A percentile compares a stretch with the other conserved stretches of the same genome.
Conservation (phyloP, 2,888 invertebrate genomes). For the Lasioglossum zephyrum region DNA sequence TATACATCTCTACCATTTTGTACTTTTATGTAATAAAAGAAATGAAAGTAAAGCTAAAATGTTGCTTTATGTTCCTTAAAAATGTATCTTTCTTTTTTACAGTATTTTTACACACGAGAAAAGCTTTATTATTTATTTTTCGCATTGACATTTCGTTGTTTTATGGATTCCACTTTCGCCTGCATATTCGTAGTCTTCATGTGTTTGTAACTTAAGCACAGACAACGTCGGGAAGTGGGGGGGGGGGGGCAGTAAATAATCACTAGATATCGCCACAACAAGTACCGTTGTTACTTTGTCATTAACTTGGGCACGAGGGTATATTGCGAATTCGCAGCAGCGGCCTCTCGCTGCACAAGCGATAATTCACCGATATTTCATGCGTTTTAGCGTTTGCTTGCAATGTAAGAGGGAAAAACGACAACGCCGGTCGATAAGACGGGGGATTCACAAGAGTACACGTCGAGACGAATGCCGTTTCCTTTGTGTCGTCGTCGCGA, state of each 20-base stretch:
- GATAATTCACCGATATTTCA: slow-evolving; percentile 9
- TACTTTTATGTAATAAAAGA: too few species aligned
- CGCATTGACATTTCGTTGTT: background rate
- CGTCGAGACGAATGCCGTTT: slow-evolving; percentile 23
- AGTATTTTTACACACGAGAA: too few species aligned
- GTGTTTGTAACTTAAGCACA: background rate
- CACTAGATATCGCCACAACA: background rate
- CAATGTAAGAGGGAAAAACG: background rate
- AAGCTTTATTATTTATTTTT: too few species aligned
- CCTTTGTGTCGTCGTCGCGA: slow-evolving; percentile 24
- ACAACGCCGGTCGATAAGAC: slow-evolving; percentile 18
- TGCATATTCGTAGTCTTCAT: background rate
- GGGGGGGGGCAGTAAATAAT: background rate
- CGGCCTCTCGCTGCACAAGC: background rate
- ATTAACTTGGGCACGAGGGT: background rate
- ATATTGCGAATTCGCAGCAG: background rate
- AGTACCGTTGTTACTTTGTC: background rate
- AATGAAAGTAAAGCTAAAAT: too few species aligned
- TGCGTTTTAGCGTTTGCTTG: background rate
- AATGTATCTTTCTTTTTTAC: too few species aligned
- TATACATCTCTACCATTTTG: too few species aligned
- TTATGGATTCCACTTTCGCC: background rate
- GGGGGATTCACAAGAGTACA: slow-evolving; percentile 25
- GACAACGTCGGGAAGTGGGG: background rate
- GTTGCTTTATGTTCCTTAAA: too few species aligned